phyloP scores from a whole-genome alignment of 2,888 invertebrate species.

The Tipula unca region DNA sequence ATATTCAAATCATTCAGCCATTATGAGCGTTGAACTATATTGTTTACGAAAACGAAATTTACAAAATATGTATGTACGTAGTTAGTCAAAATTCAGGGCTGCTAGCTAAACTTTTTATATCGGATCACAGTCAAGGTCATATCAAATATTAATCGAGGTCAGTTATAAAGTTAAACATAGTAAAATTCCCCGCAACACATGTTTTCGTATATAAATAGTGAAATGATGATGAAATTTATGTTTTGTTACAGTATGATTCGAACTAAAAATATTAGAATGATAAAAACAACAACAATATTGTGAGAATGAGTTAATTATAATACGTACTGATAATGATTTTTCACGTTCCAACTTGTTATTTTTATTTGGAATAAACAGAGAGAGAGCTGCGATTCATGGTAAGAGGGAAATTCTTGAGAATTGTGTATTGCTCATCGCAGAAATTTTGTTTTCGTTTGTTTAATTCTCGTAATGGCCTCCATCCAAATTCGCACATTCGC shows the following conservation, averaged over 20 bases:
- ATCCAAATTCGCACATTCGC: neutral
- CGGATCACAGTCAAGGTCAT: neutral
- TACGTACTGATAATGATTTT: neutral
- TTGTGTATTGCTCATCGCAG: neutral
- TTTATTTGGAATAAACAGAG: neutral
- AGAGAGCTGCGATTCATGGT: neutral
- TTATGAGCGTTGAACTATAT: neutral
- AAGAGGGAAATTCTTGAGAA: neutral
- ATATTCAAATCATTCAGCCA: neutral
- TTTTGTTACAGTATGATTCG: neutral
- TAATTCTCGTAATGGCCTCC: neutral
- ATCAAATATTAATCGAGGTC: neutral
- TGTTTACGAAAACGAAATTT: neutral
- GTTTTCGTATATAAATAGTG: neutral
- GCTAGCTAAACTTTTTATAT: neutral
- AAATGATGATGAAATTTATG: neutral
- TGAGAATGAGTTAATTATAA: neutral
- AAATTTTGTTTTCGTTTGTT: neutral
- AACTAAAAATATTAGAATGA: neutral
- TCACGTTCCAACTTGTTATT: neutral
- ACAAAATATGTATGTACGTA: no score
- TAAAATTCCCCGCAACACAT: neutral
- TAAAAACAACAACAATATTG: neutral
- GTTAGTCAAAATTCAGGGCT: neutral
- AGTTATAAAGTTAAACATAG: neutral